Percentiles rank a stretch among this genome's conserved stretches.
phyloP scores from a whole-genome alignment of 2,888 invertebrate species.

The Polylopha cassiicola region DNA sequence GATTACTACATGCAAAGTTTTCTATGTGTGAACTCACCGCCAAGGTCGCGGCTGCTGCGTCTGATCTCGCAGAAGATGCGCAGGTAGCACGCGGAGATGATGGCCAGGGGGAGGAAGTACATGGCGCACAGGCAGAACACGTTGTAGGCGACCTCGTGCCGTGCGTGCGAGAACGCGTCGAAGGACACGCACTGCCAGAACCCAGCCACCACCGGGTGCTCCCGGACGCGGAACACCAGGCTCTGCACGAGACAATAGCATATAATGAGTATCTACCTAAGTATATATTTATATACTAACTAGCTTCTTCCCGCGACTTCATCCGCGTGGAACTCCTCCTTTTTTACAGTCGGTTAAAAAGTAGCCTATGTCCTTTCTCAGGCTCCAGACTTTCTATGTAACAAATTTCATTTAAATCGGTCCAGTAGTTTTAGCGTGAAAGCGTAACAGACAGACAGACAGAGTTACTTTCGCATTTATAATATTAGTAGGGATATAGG shows the following conservation, averaged over 20 bases:
- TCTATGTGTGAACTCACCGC: too few relatives aligned
- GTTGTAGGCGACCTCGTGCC: slow-evolving; percentile 83
- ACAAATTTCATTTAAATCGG: too few relatives aligned
- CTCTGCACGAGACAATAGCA: slow-evolving; percentile 76
- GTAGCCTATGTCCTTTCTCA: too few relatives aligned
- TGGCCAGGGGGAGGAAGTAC: slow-evolving; percentile 84
- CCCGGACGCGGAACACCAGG: slow-evolving; percentile 82
- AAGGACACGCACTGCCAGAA: slow-evolving; percentile 88
- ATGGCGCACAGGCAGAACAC: slow-evolving; percentile 83
- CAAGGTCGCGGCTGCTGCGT: slow-evolving; percentile 78
- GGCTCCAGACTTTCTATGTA: too few relatives aligned
- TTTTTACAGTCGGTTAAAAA: too few relatives aligned
- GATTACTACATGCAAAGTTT: too few relatives aligned
- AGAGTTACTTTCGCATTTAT: too few relatives aligned
- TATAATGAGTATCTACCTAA: neutral
- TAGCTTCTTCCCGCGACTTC: neutral
- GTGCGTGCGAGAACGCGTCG: slow-evolving; percentile 80
- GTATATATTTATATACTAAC: neutral
- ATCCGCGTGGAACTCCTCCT: too few relatives aligned
- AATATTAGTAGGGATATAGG: too few relatives aligned
- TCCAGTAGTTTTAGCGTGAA: too few relatives aligned
- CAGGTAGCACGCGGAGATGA: slow-evolving; percentile 84
- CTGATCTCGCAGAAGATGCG: slow-evolving; percentile 85
- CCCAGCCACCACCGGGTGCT: slow-evolving; percentile 79
- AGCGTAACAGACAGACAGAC: too few relatives aligned